Evolutionary conservation across 2,888 invertebrate species (phyloP), one percentile per base, ranked within the genome.

Genomic region (Heliothis peltigera): DNA sequence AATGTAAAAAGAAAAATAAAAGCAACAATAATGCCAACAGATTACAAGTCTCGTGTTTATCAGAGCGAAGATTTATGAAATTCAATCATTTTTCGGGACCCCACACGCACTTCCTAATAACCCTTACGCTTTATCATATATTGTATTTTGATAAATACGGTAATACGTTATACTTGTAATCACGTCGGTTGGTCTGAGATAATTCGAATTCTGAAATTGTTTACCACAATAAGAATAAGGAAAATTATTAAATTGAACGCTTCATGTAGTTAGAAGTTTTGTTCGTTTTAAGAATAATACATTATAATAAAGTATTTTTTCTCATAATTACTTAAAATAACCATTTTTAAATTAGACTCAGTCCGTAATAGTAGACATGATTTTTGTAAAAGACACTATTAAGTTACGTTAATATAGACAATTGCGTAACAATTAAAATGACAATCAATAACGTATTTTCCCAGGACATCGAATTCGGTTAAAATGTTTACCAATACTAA

Each of bases 11-110:
- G 17, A 32, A 48, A 21, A 35, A 53, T 10, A 74, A 56, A 65
- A 70, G 60, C 46, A 54, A 21, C 47, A 70, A 75, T 53, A 61
- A 59, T 32, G 53, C 32, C 44, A 74, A 57, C 54, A 52, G 19
- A 66, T 66, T 39, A 51, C 60, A 58, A 61, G 35, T 15, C 48
- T 21, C 44, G 48, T 22, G 51, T 43, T 47, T 62, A 68, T 62
- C 61, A 7, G 18, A 48, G 42, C 52, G 12, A 32, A 54, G 67
- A 75, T 60, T 67, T 64, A 77, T 61, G 25, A 55, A 63, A 62
- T 46, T 65, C 59, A 74, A 70, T 77, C 58, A 71, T 75, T 56
- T 65, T 61, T 58, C 43, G 62, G 64, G 64, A 59, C 57, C 73
- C 70, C 61, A 71, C 74, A 60, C 58, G 21, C 56, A 17, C 21